phyloP scores from a whole-genome alignment of 1,140 invertebrate species.

The Bombus waltoni region DNA sequence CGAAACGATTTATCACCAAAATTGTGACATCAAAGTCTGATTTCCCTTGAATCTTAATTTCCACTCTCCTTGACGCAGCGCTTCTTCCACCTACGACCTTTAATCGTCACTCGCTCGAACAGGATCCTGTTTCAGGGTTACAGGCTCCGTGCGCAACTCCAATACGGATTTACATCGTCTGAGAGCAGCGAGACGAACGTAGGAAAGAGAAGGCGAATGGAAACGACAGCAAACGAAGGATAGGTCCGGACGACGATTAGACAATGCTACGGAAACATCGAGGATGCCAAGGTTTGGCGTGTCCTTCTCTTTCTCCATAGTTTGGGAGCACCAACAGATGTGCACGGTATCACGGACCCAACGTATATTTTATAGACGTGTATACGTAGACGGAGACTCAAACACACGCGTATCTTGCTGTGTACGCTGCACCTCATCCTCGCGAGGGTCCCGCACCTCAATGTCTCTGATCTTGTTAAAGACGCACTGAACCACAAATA shows the following conservation, averaged over 20 bases:
- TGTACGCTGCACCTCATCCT: slow-evolving; percentile 60
- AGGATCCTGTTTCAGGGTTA: slow-evolving; percentile 40
- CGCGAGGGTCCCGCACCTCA: slow-evolving; percentile 56
- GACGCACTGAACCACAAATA: slow-evolving; percentile 81
- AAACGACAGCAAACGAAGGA: slow-evolving; percentile 51
- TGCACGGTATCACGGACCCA: slow-evolving; percentile 63
- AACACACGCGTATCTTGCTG: slow-evolving; percentile 8
- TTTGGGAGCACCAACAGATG: slow-evolving; percentile 80
- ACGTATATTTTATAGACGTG: slow-evolving; percentile 1
- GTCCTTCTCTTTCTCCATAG: slow-evolving; percentile 53
- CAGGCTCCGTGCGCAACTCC: slow-evolving; percentile 70
- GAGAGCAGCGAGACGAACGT: slow-evolving; percentile 44
- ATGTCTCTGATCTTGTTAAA: slow-evolving; percentile 81
- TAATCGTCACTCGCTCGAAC: slow-evolving; percentile 42
- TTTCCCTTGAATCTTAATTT: slow-evolving; percentile 22
- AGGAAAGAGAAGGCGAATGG: not conserved
- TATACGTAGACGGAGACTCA: slow-evolving; percentile 9
- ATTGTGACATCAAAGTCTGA: not conserved
- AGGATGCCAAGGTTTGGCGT: slow-evolving; percentile 52
- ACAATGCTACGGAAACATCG: slow-evolving; percentile 76
- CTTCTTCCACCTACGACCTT: slow-evolving; percentile 24
- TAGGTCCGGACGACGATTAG: slow-evolving; percentile 75
- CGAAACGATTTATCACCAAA: not conserved
- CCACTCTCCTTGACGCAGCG: slow-evolving; percentile 18
- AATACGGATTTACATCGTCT: slow-evolving; percentile 75